These are phyloP conservation scores for Sebastiscus tertius DNA, from an alignment of 2,797 vertebrate genomes.

Conservation along the genomic window DNA sequence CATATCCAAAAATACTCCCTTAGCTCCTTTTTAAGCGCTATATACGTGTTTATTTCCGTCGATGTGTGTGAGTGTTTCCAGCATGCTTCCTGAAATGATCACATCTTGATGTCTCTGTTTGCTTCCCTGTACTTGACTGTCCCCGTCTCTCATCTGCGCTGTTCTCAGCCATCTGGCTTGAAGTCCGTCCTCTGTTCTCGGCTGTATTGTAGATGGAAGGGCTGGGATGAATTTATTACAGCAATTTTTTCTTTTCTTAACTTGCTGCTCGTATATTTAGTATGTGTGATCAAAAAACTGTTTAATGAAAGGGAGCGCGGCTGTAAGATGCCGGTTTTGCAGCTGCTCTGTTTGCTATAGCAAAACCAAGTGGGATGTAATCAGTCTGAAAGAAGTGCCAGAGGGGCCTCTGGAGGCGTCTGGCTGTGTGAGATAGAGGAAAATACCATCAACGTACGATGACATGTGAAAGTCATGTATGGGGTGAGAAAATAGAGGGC, in stretches of 20 bases:
- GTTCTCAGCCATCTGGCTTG: conserved; percentile 58
- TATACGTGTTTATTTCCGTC: conserved; percentile 62
- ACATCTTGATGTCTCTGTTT: conserved; percentile 55
- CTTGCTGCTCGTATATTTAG: conserved; percentile 44
- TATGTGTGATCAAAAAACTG: conserved; percentile 37
- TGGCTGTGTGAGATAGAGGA: conserved; percentile 42
- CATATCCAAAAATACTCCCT: conserved; percentile 58
- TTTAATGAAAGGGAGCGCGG: background rate
- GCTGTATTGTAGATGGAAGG: conserved; percentile 11
- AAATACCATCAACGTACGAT: conserved; percentile 39
- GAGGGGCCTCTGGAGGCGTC: conserved; percentile 31
- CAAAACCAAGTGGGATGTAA: conserved; percentile 17
- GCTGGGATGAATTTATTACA: conserved; percentile 11
- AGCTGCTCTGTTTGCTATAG: conserved; percentile 34
- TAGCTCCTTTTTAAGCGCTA: conserved; percentile 37
- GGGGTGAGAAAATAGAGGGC: conserved; percentile 52
- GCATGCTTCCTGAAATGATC: conserved; percentile 49
- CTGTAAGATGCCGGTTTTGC: conserved; percentile 6
- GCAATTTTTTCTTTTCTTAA: background rate
- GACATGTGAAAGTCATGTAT: conserved; percentile 55
- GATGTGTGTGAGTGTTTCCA: conserved; percentile 25
- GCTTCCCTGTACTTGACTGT: conserved; percentile 25
- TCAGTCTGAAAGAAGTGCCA: conserved; percentile 15
- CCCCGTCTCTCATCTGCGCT: conserved; percentile 35
- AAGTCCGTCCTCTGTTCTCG: conserved; percentile 31